phyloP scores from a whole-genome alignment of 2,113 vertebrate genomes.

The Isurus oxyrinchus region DNA sequence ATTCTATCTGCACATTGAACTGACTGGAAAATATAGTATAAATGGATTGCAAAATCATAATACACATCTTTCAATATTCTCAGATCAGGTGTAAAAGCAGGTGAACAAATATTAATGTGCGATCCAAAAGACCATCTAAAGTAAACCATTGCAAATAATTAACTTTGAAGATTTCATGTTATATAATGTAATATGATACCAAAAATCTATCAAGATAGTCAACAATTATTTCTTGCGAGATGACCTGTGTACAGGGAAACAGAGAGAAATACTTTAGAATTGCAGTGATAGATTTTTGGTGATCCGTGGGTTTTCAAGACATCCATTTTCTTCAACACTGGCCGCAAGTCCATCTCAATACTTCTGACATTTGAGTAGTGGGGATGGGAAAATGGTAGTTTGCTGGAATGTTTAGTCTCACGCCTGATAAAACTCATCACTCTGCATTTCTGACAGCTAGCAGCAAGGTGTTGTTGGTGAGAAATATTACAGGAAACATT shows the following conservation, averaged over 20 bases:
- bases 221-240: background rate
- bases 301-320: background rate
- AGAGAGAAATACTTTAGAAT: background rate
- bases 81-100: background rate
- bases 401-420: background rate
- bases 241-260: background rate
- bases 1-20: conserved; percentile 6
- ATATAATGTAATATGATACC: background rate
- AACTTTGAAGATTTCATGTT: background rate
- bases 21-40: background rate
- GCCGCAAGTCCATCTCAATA: background rate
- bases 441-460: background rate
- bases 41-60: background rate
- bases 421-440: background rate
- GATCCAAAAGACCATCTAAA: background rate
- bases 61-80: background rate
- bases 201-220: background rate
- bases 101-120: background rate
- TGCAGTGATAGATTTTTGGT: background rate
- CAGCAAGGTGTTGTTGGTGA: background rate
- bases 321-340: background rate
- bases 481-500: background rate
- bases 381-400: background rate
- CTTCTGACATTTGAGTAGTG: background rate
- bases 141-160: background rate